These are phyloP conservation scores for Fragum fragum DNA, from an alignment of 2,888 invertebrate genomes.

Conservation along the genomic window DNA sequence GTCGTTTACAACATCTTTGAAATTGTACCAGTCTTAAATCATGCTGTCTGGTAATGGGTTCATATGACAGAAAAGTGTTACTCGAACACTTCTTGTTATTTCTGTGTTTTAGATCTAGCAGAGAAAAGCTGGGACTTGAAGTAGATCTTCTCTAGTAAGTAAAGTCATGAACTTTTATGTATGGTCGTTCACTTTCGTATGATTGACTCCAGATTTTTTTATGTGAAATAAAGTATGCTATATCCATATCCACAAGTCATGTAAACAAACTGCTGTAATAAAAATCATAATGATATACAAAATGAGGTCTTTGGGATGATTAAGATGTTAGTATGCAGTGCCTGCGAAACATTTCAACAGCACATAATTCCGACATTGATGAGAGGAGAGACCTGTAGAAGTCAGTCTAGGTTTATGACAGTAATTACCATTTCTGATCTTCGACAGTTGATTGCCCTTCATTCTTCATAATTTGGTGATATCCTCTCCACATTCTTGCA, in stretches of 20 bases:
- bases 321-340: constrained; percentile 1
- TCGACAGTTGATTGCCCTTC: constrained; percentile 13
- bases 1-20: too few species aligned
- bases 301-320: not conserved
- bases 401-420: constrained; percentile 9
- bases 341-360: constrained; percentile 12
- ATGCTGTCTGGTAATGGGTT: too few species aligned
- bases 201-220: constrained; percentile 27
- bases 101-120: too few species aligned
- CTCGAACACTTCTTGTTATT: too few species aligned
- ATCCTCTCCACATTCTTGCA: constrained; percentile 31
- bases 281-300: constrained; percentile 18
- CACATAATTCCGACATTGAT: constrained; percentile 20
- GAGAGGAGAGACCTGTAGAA: not conserved
- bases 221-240: constrained; percentile 30
- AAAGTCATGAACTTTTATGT: constrained; percentile 6
- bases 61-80: too few species aligned
- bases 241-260: constrained; percentile 15
- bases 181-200: not conserved
- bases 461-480: not conserved
- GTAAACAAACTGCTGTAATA: constrained; percentile 15
- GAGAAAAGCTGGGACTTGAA: too few species aligned
- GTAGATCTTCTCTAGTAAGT: too few species aligned
- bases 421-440: constrained; percentile 5
- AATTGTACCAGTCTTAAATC: too few species aligned